These are phyloP conservation scores for Meriones psammophilus DNA, from an alignment of 2,797 vertebrate species.

Conservation along the genomic window DNA sequence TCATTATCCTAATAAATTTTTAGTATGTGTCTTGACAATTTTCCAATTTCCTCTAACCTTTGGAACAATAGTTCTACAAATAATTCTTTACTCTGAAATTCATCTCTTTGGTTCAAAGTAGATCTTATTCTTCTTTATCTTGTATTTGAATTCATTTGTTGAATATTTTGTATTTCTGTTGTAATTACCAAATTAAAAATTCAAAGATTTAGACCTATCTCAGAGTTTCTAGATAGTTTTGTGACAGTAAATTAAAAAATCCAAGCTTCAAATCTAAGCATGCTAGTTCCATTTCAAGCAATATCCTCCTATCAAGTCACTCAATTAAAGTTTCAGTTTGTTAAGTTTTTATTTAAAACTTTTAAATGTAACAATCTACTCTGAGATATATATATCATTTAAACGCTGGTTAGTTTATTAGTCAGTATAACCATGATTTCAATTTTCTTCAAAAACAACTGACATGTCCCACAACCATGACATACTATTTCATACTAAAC, in stretches of 20 bases:
- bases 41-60: slow-evolving; percentile 81
- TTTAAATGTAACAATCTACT: slow-evolving; percentile 23
- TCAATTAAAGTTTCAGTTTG: not conserved
- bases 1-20: slow-evolving; percentile 80
- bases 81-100: slow-evolving; percentile 74
- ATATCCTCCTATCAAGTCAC: not conserved
- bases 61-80: slow-evolving; percentile 75
- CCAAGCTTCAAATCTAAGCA: not conserved
- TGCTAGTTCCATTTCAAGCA: not conserved
- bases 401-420: not conserved
- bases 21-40: slow-evolving; percentile 73
- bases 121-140: slow-evolving; percentile 77
- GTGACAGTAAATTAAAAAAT: not conserved
- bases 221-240: slow-evolving; percentile 45
- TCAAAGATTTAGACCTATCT: slow-evolving; percentile 24
- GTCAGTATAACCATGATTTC: not conserved
- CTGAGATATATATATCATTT: not conserved
- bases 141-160: slow-evolving; percentile 71
- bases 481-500: not conserved
- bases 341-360: slow-evolving; percentile 9
- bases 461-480: not conserved
- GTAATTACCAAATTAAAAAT: slow-evolving; percentile 69
- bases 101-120: slow-evolving; percentile 68
- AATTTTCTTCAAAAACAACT: slow-evolving; percentile 15
- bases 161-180: slow-evolving; percentile 28